Evolutionary conservation across 2,797 vertebrate species (phyloP), one percentile per base, ranked within the genome.

Genomic region (Neoniphon sammara): DNA sequence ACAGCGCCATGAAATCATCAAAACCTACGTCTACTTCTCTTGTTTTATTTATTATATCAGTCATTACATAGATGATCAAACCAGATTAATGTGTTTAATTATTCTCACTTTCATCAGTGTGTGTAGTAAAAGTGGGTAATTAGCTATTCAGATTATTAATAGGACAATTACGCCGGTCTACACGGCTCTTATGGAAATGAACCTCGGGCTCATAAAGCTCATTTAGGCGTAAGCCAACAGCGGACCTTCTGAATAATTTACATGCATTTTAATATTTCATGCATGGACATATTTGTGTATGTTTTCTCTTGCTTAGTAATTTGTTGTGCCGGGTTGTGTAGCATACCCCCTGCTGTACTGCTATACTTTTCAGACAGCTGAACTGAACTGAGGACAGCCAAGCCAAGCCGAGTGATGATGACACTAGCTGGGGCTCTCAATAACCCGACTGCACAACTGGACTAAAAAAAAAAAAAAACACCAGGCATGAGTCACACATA

Each of bases 111-210:
- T 82, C 83, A 81, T 81, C 85, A 65, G 73, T 69, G 68, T 81
- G 77, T 80, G 84, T 75, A 77, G 84, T 80, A 80, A 85, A 92
- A 87, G 77, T 88, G 84, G 81, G 85, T 91, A 90, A 93, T 94
- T 88, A 89, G 83, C 85, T 86, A 90, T 91, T 93, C 88, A 83
- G 85, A 83, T 91, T 88, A 92, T 92, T 92, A 92, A 94, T 93
- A 88, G 89, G 84, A 89, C 90, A 87, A 92, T 93, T 93, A 94
- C 23, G 21, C 78, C 21, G 5, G 75, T 54, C 75, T 89, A 64
- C 85, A 68, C 69, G 66, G 71, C 80, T 85, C 75, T 84, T 85
- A 91, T 93, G 90, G 89, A 94, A 92, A 94, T 92, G 81, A 91
- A 90, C 82, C 81, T 65, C 78, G 14, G 75, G 81, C 87, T 87